Conservation (phyloP, 2,888 invertebrate species). For the Sinohyriopsis cumingii region DNA sequence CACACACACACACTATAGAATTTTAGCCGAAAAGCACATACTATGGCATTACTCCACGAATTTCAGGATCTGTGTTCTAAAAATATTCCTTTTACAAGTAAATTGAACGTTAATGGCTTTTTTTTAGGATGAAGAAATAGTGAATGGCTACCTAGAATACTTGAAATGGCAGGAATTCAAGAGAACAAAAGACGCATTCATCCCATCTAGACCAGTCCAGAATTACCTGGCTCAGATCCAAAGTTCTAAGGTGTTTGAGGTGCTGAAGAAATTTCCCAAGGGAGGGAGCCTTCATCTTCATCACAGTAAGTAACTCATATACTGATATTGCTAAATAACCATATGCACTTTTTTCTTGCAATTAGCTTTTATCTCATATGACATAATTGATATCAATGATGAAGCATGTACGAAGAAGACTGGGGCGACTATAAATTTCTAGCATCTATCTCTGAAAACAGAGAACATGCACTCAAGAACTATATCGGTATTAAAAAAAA, state of each 20-base stretch:
- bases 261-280: conserved; percentile 32
- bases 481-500: too few relatives aligned
- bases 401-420: too few relatives aligned
- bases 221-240: conserved; percentile 14
- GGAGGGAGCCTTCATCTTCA: conserved; percentile 38
- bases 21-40: too few relatives aligned
- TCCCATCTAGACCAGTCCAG: conserved; percentile 25
- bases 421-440: too few relatives aligned
- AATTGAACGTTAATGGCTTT: too few relatives aligned
- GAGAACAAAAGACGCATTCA: conserved; percentile 20
- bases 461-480: too few relatives aligned
- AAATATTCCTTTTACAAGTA: too few relatives aligned
- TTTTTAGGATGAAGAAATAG: conserved; percentile 28
- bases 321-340: neutral
- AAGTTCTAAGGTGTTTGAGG: conserved; percentile 19
- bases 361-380: neutral
- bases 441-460: too few relatives aligned
- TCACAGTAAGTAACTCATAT: conserved; percentile 18
- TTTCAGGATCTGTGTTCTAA: too few relatives aligned
- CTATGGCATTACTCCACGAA: too few relatives aligned
- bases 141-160: conserved; percentile 25
- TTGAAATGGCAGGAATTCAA: conserved; percentile 30
- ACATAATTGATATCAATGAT: too few relatives aligned
- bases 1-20: too few relatives aligned
- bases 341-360: neutral